Percentiles rank a stretch among this genome's conserved stretches.
These are phyloP conservation scores for Cathartes aura DNA, from an alignment of 2,113 vertebrate genomes.

Conservation along the genomic window DNA sequence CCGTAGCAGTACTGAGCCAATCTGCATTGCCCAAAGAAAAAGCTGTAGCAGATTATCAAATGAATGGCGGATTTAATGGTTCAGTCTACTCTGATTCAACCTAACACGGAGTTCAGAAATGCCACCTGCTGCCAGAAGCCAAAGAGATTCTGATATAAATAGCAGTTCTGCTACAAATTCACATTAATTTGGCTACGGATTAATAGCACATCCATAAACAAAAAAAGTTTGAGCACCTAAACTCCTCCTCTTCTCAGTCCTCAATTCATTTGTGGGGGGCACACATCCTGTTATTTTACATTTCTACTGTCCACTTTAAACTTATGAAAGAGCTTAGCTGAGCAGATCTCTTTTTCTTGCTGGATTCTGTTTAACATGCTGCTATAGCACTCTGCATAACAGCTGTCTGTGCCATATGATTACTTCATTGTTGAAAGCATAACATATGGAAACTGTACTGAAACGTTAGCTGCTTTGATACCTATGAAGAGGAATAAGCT, in stretches of 20 bases:
- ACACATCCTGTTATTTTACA: background rate
- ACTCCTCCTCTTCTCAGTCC: background rate
- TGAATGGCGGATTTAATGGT: background rate
- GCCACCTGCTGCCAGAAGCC: slow-evolving; percentile 37
- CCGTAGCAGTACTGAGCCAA: background rate
- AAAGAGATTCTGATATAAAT: background rate
- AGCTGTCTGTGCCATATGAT: slow-evolving; percentile 49
- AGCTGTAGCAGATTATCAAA: background rate
- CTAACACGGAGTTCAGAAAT: background rate
- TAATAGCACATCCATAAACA: background rate
- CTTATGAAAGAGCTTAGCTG: background rate
- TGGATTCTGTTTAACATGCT: slow-evolving; percentile 11
- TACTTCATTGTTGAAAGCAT: slow-evolving; percentile 65
- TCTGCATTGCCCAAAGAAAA: background rate
- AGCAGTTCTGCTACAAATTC: background rate
- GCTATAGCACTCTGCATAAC: background rate
- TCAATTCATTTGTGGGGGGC: background rate
- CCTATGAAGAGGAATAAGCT: slow-evolving; percentile 63
- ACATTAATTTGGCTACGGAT: background rate
- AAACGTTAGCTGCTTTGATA: slow-evolving; percentile 55
- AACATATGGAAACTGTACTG: slow-evolving; percentile 72
- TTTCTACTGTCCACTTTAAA: background rate
- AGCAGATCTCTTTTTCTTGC: background rate
- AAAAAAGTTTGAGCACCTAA: background rate
- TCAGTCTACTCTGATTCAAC: background rate